A percentile compares a stretch with the other conserved stretches of the same genome.
Evolutionary conservation across 1,140 invertebrate genomes (phyloP).

Genomic region (Zaprionus ornatus): DNA sequence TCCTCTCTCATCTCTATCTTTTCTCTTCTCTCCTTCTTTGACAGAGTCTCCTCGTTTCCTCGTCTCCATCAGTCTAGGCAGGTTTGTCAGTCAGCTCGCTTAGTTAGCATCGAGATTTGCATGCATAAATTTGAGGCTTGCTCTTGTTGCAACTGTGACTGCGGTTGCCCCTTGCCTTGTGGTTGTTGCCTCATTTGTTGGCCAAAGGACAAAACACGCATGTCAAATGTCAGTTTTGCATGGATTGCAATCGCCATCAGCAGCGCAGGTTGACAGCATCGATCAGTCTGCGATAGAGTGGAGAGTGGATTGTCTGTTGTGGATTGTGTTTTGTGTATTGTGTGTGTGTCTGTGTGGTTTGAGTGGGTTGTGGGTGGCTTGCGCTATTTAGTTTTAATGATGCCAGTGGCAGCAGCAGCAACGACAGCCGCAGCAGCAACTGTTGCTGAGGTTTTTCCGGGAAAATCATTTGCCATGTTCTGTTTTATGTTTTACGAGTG

Average conservation of each 20-base stretch:
- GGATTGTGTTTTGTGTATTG: slow-evolving; percentile 30
- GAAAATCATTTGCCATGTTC: slow-evolving; percentile 57
- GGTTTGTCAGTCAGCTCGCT: slow-evolving; percentile 40
- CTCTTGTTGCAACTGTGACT: not conserved
- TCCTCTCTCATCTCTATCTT: no score
- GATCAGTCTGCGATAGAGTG: slow-evolving; percentile 5
- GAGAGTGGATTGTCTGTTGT: slow-evolving; percentile 16
- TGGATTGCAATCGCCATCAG: slow-evolving; percentile 17
- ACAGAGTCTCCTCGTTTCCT: not conserved
- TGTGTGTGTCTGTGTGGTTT: slow-evolving; percentile 32
- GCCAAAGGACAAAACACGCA: slow-evolving; percentile 42
- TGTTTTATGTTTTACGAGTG: slow-evolving; percentile 27
- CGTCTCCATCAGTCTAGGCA: slow-evolving; percentile 24
- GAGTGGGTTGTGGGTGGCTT: slow-evolving; percentile 34
- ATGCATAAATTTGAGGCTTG: slow-evolving; percentile 34
- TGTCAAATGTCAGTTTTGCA: slow-evolving; percentile 69
- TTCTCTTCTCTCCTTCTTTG: not conserved
- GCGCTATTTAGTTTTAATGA: slow-evolving; percentile 70
- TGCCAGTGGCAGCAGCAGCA: slow-evolving; percentile 4
- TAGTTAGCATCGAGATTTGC: slow-evolving; percentile 44
- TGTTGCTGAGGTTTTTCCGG: slow-evolving; percentile 54
- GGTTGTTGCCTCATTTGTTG: slow-evolving; percentile 46
- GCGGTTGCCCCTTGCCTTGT: slow-evolving; percentile 1
- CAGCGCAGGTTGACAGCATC: slow-evolving; percentile 52
- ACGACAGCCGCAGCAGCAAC: slow-evolving; percentile 31